These are phyloP conservation scores for Tribolium castaneum DNA, from an alignment of 1,140 invertebrate species.

Conservation along the genomic window DNA sequence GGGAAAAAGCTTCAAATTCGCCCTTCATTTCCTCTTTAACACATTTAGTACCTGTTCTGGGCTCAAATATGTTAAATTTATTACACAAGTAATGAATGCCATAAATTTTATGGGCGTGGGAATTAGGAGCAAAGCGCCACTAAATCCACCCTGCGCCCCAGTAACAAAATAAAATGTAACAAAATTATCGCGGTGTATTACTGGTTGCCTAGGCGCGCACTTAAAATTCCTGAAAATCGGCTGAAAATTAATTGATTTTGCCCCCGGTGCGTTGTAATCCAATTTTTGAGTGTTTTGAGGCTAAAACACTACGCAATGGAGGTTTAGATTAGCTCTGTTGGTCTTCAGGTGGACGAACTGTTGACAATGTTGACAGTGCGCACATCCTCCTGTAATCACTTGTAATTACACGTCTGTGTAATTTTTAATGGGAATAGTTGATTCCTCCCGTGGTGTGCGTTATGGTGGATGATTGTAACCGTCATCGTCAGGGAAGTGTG, in stretches of 20 bases:
- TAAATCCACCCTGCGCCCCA: not conserved
- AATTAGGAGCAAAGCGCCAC: not conserved
- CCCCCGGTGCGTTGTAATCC: not conserved
- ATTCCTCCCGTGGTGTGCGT: slow-evolving; percentile 43
- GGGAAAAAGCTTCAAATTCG: slow-evolving; percentile 14
- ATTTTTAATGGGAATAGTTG: slow-evolving; percentile 37
- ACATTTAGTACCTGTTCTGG: slow-evolving; percentile 14
- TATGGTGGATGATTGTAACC: slow-evolving; percentile 52
- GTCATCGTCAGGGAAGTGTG: slow-evolving; percentile 48
- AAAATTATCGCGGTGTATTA: not conserved
- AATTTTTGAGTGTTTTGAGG: no score
- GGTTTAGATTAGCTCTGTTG: not conserved
- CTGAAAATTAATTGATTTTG: not conserved
- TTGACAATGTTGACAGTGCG: slow-evolving; percentile 17
- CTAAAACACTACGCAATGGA: slow-evolving; percentile 3
- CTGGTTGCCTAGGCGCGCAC: not conserved
- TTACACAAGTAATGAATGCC: slow-evolving; percentile 26
- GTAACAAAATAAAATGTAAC: no score
- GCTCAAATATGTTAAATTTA: slow-evolving; percentile 13
- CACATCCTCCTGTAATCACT: slow-evolving; percentile 2
- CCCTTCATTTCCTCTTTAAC: slow-evolving; percentile 33
- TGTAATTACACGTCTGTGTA: slow-evolving; percentile 15
- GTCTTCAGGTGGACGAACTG: slow-evolving; percentile 19
- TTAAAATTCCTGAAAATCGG: not conserved
- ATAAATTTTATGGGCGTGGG: slow-evolving; percentile 42